Evolutionary conservation across 2,797 vertebrate genomes (phyloP).

Genomic region (Apodemus agrarius): DNA sequence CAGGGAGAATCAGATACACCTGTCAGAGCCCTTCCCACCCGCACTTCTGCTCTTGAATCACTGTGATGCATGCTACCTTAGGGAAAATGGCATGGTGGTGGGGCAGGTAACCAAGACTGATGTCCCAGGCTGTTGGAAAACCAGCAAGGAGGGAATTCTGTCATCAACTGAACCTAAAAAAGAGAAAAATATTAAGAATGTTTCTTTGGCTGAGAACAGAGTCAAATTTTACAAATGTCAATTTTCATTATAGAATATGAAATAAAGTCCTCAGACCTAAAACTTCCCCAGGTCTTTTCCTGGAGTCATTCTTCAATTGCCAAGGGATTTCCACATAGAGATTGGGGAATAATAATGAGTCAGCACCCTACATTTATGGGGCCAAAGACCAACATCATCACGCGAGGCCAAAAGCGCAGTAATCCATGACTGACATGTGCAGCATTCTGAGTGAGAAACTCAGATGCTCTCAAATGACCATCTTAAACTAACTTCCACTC

Average conservation of each 20-base stretch:
- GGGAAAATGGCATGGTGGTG: not conserved
- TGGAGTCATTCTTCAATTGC: not conserved
- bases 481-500: not conserved
- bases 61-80: not conserved
- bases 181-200: not conserved
- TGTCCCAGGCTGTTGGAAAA: not conserved
- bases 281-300: not conserved
- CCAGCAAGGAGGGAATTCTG: not conserved
- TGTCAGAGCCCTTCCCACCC: not conserved
- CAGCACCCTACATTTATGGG: constrained; percentile 9
- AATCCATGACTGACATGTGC: not conserved
- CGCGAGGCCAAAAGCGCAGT: not conserved
- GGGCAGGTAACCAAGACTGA: accelerated
- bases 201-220: not conserved
- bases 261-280: not conserved
- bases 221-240: not conserved
- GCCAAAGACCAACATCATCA: not conserved
- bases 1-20: not conserved
- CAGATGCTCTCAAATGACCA: not conserved
- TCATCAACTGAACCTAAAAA: not conserved
- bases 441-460: not conserved
- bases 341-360: not conserved
- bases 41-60: not conserved
- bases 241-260: not conserved
- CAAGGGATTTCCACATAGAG: not conserved